Conservation (phyloP, 2,113 vertebrate species). For the Ceyx melanurus region DNA sequence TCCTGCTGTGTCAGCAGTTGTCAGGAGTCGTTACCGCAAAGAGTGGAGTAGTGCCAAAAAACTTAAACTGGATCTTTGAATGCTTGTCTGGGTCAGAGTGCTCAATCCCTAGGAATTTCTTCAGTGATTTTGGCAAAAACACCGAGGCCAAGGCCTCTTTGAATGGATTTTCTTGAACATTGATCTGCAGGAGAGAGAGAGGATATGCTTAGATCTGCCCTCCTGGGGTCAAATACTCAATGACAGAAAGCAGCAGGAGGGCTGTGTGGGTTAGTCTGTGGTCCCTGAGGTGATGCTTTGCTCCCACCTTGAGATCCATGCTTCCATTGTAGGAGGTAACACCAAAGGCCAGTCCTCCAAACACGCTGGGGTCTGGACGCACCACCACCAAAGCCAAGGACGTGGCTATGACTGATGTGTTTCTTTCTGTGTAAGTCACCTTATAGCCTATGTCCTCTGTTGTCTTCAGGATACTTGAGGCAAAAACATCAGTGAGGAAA, state of each 20-base stretch:
- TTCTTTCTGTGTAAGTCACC: slow-evolving; percentile 73
- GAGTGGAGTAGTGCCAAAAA: slow-evolving; percentile 80
- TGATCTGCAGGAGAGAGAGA: slow-evolving; percentile 73
- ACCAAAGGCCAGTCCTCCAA: slow-evolving; percentile 82
- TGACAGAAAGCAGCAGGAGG: not conserved
- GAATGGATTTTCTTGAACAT: slow-evolving; percentile 65
- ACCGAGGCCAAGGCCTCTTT: slow-evolving; percentile 72
- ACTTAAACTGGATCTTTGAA: slow-evolving; percentile 85
- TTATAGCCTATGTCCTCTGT: slow-evolving; percentile 80
- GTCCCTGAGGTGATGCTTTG: not conserved
- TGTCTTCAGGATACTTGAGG: slow-evolving; percentile 80
- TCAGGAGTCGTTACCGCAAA: slow-evolving; percentile 78
- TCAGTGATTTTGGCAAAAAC: slow-evolving; percentile 79
- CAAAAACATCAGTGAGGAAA: not conserved
- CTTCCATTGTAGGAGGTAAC: slow-evolving; percentile 67
- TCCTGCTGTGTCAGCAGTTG: not conserved
- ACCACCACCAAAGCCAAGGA: slow-evolving; percentile 78
- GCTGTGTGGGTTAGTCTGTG: not conserved
- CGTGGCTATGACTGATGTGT: slow-evolving; percentile 55
- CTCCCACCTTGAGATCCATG: slow-evolving; percentile 77
- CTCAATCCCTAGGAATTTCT: not conserved
- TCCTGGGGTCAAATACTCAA: not conserved
- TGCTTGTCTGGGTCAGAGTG: not conserved
- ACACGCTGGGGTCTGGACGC: slow-evolving; percentile 64
- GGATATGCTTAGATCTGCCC: not conserved